Percentiles rank a stretch among this genome's conserved stretches.
Evolutionary conservation across 2,888 invertebrate genomes (phyloP).

Genomic region (Rhagonycha fulva): DNA sequence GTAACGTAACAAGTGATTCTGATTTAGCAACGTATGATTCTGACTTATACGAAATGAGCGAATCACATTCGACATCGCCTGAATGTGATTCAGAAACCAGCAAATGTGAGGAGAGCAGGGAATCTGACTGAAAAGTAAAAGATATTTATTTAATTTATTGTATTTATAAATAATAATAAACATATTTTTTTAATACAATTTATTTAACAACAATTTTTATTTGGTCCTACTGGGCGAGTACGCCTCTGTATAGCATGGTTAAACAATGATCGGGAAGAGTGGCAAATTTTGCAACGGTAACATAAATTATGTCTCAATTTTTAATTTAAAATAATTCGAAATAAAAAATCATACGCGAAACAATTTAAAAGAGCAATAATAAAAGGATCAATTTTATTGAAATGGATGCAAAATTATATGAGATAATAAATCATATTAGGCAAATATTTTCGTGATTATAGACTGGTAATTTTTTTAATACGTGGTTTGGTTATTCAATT

Average conservation of each 20-base stretch:
- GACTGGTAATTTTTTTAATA: not conserved
- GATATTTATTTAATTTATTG: too few species aligned
- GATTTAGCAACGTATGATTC: too few species aligned
- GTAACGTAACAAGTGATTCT: too few species aligned
- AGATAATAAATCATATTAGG: not conserved
- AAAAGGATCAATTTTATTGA: not conserved
- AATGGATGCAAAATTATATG: not conserved
- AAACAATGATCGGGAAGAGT: not conserved
- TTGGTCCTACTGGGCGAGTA: not conserved
- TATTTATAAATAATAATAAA: too few species aligned
- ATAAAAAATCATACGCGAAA: not conserved
- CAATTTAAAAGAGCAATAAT: not conserved
- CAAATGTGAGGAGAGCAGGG: too few species aligned
- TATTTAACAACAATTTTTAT: too few species aligned
- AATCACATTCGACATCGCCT: too few species aligned
- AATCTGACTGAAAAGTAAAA: too few species aligned
- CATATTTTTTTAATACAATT: too few species aligned
- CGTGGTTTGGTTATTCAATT: not conserved
- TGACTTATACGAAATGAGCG: too few species aligned
- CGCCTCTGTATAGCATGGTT: not conserved
- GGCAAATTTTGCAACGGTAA: not conserved
- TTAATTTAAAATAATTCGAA: not conserved
- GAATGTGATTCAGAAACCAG: too few species aligned
- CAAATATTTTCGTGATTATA: not conserved
- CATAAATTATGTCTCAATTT: not conserved